Percentiles rank a stretch among this genome's conserved stretches.
These are phyloP conservation scores for Globodera ellingtonae DNA, from an alignment of 1,140 invertebrate species.

Conservation along the genomic window DNA sequence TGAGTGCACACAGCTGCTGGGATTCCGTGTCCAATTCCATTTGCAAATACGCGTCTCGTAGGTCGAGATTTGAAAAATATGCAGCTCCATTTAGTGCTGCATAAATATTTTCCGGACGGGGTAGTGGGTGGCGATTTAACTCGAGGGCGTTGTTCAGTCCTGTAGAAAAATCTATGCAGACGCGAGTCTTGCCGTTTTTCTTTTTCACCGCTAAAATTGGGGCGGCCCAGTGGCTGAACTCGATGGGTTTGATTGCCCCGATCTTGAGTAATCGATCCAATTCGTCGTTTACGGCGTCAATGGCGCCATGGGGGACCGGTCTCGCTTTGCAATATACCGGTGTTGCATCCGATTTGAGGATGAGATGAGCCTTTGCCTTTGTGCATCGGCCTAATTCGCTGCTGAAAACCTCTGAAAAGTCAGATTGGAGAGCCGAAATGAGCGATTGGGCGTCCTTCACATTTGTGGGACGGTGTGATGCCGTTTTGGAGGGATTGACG, in stretches of 20 bases:
- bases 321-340: too few relatives aligned
- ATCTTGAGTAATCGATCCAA: constrained; percentile 36
- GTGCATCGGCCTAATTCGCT: too few relatives aligned
- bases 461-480: too few relatives aligned
- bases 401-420: too few relatives aligned
- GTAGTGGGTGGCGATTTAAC: constrained; percentile 47
- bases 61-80: constrained; percentile 28
- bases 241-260: constrained; percentile 51
- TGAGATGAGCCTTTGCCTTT: constrained; percentile 27
- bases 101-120: constrained; percentile 45
- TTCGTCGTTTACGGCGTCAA: constrained; percentile 55
- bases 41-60: too few relatives aligned
- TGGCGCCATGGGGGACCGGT: constrained; percentile 40
- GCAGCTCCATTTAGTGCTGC: constrained; percentile 32
- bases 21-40: constrained; percentile 40
- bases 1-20: constrained; percentile 35
- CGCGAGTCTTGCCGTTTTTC: constrained; percentile 60
- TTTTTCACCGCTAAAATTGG: constrained; percentile 66
- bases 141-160: constrained; percentile 46
- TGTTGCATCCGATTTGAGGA: constrained; percentile 28
- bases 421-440: too few relatives aligned
- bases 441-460: too few relatives aligned
- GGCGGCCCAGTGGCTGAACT: constrained; percentile 66
- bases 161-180: constrained; percentile 63
- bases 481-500: too few relatives aligned